Evolutionary conservation across 2,797 vertebrate genomes (phyloP).

Genomic region (Schizopygopsis pylzovi): DNA sequence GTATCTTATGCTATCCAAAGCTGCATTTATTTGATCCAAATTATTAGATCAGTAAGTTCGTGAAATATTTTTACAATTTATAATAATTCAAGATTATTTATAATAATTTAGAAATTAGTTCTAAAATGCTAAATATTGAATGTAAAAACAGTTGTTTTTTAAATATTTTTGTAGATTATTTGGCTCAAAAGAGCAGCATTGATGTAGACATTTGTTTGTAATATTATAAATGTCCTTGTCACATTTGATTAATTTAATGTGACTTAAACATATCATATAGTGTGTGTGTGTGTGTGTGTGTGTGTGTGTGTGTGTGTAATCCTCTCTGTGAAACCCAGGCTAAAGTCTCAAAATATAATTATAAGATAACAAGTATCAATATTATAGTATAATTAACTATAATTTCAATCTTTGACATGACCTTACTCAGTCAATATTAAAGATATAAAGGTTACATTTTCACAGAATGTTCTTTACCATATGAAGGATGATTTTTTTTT

Average conservation of each 20-base stretch:
- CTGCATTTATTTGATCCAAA: neutral
- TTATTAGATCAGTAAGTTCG: neutral
- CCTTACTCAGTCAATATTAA: no score
- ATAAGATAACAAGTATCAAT: no score
- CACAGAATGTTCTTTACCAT: no score
- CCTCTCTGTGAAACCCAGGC: no score
- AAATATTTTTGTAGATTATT: neutral
- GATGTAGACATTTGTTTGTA: neutral
- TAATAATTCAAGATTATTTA: neutral
- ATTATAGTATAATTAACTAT: no score
- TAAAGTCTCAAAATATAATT: no score
- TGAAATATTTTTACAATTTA: neutral
- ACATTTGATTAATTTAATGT: neutral
- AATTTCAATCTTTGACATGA: no score
- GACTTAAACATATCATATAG: neutral
- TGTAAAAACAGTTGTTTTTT: neutral
- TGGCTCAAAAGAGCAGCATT: neutral
- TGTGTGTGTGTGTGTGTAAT: no score
- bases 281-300: no score
- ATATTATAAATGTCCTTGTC: neutral
- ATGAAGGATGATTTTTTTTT: no score
- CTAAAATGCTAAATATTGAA: neutral
- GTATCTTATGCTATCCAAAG: neutral
- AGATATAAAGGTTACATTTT: no score
- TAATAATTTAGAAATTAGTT: neutral